Evolutionary conservation across 2,888 invertebrate species (phyloP), one percentile per base, ranked within the genome.

Genomic region (Eupithecia abbreviata): DNA sequence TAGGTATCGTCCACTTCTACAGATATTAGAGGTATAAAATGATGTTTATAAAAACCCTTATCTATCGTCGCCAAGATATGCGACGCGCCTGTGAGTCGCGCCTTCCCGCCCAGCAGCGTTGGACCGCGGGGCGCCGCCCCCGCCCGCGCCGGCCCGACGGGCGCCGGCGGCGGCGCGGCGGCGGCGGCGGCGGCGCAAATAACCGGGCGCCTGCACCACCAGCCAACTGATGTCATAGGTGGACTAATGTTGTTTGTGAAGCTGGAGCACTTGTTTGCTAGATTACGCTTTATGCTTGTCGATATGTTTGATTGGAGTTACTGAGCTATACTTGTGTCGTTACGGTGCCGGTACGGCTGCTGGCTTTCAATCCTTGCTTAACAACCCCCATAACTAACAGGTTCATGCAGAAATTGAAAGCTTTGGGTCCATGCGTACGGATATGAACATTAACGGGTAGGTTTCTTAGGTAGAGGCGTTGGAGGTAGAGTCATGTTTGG

Each of bases 51-150:
- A 58, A 58, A 58, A 58, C 58, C 69, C 45, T n/a, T n/a, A 49
- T 47, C 69, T 43, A 18, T 49, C 69, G 47, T 69, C 69, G 42
- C 69, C 30, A 49, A 30, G 45, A 45, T 9, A 47, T 47, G 69
- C 43, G 18, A 6, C 47, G 71, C 13, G 41, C 68, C 69, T 76
- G 79, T 75, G 51, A 51, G 80, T 81, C 77, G 88, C 72, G 65
- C 55, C 51, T 73, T 77, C 80, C 76, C 70, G 41, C 72, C 47
- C 79, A 15, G 18, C 58, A 66, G 62, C 58, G 58, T 18, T 65
- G 65, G 89, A 86, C 89, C 85, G 89, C 88, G 84, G 89, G 89
- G 89, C 90, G 90, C 89, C 88, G 82, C 75, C 81, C 81, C 80
- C 82, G 80, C 77, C 13, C 42, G 77, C 82, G 84, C 82, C 82